Conservation (phyloP, 2,797 vertebrate genomes). For the Urosaurus nigricauda region DNA sequence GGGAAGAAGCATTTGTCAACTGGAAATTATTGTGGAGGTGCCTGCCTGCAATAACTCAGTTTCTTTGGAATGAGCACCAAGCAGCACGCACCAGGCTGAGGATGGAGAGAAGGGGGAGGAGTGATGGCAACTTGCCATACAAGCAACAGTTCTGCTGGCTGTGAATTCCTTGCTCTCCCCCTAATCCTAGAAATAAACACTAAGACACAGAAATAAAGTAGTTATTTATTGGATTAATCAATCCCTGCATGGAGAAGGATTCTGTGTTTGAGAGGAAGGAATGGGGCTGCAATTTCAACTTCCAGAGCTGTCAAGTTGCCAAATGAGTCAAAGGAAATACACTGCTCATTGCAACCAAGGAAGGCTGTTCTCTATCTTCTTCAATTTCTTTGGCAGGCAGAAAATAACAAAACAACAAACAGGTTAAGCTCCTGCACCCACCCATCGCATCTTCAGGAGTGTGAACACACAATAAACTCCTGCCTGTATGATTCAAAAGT, state of each 20-base stretch:
- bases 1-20: conserved; percentile 23
- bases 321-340: conserved; percentile 15
- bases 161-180: conserved; percentile 24
- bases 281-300: conserved; percentile 7
- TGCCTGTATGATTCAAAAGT: neutral
- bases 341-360: neutral
- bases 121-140: conserved; percentile 29
- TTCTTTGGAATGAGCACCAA: conserved; percentile 23
- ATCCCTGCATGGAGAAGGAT: neutral
- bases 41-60: conserved; percentile 25
- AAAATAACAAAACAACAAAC: conserved; percentile 14
- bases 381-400: conserved; percentile 8
- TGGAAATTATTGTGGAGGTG: neutral
- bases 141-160: conserved; percentile 24
- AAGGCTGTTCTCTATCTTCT: neutral
- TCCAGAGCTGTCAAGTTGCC: neutral
- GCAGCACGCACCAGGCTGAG: neutral
- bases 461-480: neutral
- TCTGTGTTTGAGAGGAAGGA: conserved; percentile 7
- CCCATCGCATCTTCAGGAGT: neutral
- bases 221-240: conserved; percentile 31
- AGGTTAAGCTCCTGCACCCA: neutral
- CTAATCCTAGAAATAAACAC: conserved; percentile 40
- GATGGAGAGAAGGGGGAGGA: neutral
- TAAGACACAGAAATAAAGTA: conserved; percentile 28